Evolutionary conservation across 2,888 invertebrate genomes (phyloP).

Genomic region (Isoperla grammatica): DNA sequence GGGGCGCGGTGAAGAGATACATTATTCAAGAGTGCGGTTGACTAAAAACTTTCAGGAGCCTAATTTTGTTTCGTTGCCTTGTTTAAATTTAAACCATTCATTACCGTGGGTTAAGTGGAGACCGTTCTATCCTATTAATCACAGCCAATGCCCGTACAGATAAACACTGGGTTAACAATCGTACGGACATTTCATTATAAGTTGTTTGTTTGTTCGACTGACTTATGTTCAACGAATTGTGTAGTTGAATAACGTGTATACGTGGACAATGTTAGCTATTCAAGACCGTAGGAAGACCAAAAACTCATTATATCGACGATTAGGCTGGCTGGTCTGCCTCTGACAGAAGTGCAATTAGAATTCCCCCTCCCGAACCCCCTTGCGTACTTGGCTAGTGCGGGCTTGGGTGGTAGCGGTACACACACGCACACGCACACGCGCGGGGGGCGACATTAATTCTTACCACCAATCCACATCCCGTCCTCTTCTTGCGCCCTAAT

Average conservation of each 20-base stretch:
- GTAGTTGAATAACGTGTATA: too few relatives aligned
- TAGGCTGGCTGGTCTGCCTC: background rate
- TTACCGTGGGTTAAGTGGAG: too few relatives aligned
- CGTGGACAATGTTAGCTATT: background rate
- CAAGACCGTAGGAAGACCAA: conserved; percentile 1
- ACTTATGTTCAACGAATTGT: too few relatives aligned
- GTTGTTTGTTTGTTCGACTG: too few relatives aligned
- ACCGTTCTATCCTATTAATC: too few relatives aligned
- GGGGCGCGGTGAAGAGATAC: background rate
- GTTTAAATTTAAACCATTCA: too few relatives aligned
- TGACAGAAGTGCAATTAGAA: conserved; percentile 3
- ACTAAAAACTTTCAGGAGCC: too few relatives aligned
- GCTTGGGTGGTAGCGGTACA: background rate
- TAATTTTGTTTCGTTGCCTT: too few relatives aligned
- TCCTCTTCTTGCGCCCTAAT: background rate
- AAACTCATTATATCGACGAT: conserved; percentile 5
- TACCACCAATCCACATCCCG: background rate
- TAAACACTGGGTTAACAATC: too few relatives aligned
- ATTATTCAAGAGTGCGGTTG: conserved; percentile 1
- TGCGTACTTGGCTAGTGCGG: background rate
- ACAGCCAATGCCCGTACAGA: too few relatives aligned
- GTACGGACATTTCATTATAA: too few relatives aligned
- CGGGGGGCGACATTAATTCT: conserved; percentile 2
- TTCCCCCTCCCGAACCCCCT: background rate
- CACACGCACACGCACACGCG: background rate